These are phyloP conservation scores for Grapholita molesta DNA, from an alignment of 1,140 invertebrate genomes.

Conservation along the genomic window DNA sequence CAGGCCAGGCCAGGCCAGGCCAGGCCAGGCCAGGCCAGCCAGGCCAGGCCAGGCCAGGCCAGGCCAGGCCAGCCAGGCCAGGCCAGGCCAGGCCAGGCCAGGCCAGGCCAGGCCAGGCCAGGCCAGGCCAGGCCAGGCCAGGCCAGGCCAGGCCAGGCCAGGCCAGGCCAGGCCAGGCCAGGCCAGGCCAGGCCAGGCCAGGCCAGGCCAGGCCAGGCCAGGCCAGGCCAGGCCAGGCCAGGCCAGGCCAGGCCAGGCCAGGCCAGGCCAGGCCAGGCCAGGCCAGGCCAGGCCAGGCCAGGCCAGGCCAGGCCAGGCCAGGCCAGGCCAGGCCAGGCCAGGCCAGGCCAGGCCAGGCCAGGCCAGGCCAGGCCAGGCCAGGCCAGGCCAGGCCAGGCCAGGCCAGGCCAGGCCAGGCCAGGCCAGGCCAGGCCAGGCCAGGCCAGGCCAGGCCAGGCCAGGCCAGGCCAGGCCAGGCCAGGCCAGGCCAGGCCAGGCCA, in stretches of 20 bases:
- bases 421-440: constrained; percentile 10
- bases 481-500: no score
- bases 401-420: constrained; percentile 7
- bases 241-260: constrained; percentile 4
- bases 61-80: constrained; percentile 35
- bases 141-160: constrained; percentile 42
- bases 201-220: constrained; percentile 21
- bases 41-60: constrained; percentile 48
- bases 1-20: constrained; percentile 43
- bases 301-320: constrained; percentile 2
- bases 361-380: constrained; percentile 15
- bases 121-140: constrained; percentile 44
- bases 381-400: constrained; percentile 8
- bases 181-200: constrained; percentile 18
- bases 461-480: no score
- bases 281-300: no score
- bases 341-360: constrained; percentile 15
- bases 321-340: constrained; percentile 11
- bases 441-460: not conserved
- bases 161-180: constrained; percentile 27
- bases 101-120: constrained; percentile 29
- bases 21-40: constrained; percentile 33
- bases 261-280: not conserved
- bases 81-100: constrained; percentile 33
- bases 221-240: not conserved